phyloP scores from a whole-genome alignment of 64 coral and sea anemone species.

The Montipora sp. region DNA sequence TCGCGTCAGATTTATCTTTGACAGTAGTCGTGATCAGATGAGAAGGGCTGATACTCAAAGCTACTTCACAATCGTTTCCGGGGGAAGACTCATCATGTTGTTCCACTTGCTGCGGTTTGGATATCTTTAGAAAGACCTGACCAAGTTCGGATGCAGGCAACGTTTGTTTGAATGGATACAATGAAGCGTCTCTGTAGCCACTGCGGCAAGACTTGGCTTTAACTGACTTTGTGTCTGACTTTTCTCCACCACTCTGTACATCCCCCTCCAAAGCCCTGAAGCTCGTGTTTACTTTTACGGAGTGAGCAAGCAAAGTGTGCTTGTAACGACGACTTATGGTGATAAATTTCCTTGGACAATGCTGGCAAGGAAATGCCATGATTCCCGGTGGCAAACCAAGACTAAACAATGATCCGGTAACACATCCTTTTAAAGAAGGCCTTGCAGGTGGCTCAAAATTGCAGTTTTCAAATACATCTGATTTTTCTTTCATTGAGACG shows the following conservation, averaged over 20 bases:
- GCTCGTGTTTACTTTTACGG: neutral
- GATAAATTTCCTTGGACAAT: neutral
- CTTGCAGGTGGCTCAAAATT: neutral
- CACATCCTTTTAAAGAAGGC: neutral
- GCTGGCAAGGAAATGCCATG: constrained; percentile 7
- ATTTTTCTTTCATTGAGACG: neutral
- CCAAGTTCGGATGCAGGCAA: neutral
- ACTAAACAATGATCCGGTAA: neutral
- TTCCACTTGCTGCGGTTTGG: neutral
- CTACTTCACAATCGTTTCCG: too few relatives aligned
- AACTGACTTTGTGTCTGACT: neutral
- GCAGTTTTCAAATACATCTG: neutral
- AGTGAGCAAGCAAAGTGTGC: neutral
- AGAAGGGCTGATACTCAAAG: neutral
- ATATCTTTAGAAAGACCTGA: neutral
- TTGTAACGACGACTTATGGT: neutral
- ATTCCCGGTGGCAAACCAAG: neutral
- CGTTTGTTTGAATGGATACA: neutral
- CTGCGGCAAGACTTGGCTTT: too few relatives aligned
- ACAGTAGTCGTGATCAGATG: neutral
- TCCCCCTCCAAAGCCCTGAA: neutral
- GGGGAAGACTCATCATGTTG: neutral
- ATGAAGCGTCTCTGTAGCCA: neutral
- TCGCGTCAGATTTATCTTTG: neutral
- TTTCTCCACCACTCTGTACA: neutral